Conservation (phyloP, 2,113 vertebrate genomes). For the western clawed frog (Xenopus tropicalis) region DNA sequence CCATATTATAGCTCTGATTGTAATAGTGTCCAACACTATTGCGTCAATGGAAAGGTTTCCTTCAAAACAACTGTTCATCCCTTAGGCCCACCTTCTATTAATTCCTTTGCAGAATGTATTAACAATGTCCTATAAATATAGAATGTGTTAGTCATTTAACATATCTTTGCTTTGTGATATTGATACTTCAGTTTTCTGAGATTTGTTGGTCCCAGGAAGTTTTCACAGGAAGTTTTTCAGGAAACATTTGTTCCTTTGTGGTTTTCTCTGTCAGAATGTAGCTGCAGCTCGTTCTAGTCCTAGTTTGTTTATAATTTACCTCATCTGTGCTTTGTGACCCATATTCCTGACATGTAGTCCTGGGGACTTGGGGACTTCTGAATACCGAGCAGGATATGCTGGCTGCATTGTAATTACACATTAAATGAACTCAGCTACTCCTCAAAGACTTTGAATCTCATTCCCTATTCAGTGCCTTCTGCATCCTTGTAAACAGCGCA, state of each 20-base stretch:
- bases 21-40: too few relatives aligned
- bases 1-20: too few relatives aligned
- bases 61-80: too few relatives aligned
- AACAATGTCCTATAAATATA: not conserved
- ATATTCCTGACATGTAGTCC: conserved; percentile 21
- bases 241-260: not conserved
- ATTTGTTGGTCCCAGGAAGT: not conserved
- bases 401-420: conserved; percentile 26
- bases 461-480: conserved; percentile 7
- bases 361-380: conserved; percentile 13
- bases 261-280: conserved; percentile 1
- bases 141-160: not conserved
- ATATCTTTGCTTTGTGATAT: not conserved
- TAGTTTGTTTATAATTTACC: conserved; percentile 16
- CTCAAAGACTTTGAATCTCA: conserved; percentile 11
- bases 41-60: too few relatives aligned
- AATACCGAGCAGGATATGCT: conserved; percentile 1
- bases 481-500: not conserved
- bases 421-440: conserved; percentile 17
- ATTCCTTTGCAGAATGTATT: too few relatives aligned
- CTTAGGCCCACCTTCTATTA: too few relatives aligned
- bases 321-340: conserved; percentile 21
- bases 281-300: not conserved
- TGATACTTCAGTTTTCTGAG: not conserved
- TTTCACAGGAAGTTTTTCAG: not conserved